Base-by-base conservation (phyloP, 2,888 invertebrate species). In the Polyommatus iphigenia region DNA sequence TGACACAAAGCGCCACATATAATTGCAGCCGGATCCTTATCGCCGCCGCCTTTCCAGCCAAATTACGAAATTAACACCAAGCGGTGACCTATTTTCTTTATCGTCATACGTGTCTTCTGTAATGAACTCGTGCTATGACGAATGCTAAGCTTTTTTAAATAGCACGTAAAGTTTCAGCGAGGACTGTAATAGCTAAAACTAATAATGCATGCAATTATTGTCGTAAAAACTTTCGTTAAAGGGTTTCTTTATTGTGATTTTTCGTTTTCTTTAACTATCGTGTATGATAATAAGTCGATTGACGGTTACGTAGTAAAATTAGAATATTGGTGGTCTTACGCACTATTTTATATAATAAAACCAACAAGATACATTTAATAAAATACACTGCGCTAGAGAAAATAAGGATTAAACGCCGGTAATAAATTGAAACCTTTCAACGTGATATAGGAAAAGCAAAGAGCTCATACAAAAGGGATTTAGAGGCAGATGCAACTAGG, bases 401-500 rank as follows among this genome's bases (percentile, higher is more conserved):
- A 20, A 73, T 46, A 72, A 72, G 41, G 41, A 72, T 72, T 41
- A 72, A 72, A 24, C 67, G 15, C 72, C 10, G 73, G 73, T 75
- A 75, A 75, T 75, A 75, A 46, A 75, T 75, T 75, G 54, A 46
- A 75, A 50, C 54, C 46, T 75, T 75, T 75, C 75, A 75, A 75
- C 75, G 29, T 75, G n/a, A 72, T 72, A 41, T 72, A 72, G 72
- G 54, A 75, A 50, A 50, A 89, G 90, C 91, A 90, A 89, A 88
- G 91, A 89, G 83, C 85, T 85, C 83, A 83, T 87, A 91, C 91
- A 92, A 91, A 75, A 92, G 90, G 88, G 89, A 90, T 91, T 88
- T 89, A 87, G 91, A 89, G 90, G 91, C 92, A 91, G 91, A 90
- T 91, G 89, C 88, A 91, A 88, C 87, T 90, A 86, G 87, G 88